phyloP scores from a whole-genome alignment of 2,888 invertebrate genomes.

The Parnassius mnemosyne region DNA sequence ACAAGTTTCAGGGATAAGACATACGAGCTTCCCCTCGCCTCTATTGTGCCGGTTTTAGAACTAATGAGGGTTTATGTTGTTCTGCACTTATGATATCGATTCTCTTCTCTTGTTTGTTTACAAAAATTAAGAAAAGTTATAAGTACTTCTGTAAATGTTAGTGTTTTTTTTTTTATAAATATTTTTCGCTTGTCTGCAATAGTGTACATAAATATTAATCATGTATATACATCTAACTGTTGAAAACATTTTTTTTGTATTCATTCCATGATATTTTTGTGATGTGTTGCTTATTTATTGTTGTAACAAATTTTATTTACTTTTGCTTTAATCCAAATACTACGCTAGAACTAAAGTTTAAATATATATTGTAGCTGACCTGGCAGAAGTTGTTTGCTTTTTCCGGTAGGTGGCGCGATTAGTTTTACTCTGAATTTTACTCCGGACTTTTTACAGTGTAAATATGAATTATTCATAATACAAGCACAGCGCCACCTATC shows the following conservation, averaged over 20 bases:
- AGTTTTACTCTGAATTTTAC: too few species aligned
- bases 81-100: not conserved
- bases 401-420: too few species aligned
- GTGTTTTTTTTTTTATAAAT: slow-evolving; percentile 8
- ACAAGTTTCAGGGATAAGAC: too few species aligned
- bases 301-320: slow-evolving; percentile 11
- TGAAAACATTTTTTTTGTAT: slow-evolving; percentile 9
- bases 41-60: not conserved
- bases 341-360: slow-evolving; percentile 19
- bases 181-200: slow-evolving; percentile 4
- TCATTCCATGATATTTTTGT: slow-evolving; percentile 24
- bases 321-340: slow-evolving; percentile 21
- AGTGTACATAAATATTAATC: slow-evolving; percentile 22
- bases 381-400: too few species aligned
- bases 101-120: not conserved
- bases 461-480: too few species aligned
- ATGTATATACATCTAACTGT: slow-evolving; percentile 18
- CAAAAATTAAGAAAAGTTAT: not conserved
- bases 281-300: slow-evolving; percentile 21
- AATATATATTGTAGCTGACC: too few species aligned
- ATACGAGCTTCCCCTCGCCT: too few species aligned
- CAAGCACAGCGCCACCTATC: too few species aligned
- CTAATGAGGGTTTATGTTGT: not conserved
- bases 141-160: not conserved
- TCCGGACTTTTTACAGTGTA: too few species aligned